Conservation (phyloP, 2,888 invertebrate genomes). For the Cantharis rustica region DNA sequence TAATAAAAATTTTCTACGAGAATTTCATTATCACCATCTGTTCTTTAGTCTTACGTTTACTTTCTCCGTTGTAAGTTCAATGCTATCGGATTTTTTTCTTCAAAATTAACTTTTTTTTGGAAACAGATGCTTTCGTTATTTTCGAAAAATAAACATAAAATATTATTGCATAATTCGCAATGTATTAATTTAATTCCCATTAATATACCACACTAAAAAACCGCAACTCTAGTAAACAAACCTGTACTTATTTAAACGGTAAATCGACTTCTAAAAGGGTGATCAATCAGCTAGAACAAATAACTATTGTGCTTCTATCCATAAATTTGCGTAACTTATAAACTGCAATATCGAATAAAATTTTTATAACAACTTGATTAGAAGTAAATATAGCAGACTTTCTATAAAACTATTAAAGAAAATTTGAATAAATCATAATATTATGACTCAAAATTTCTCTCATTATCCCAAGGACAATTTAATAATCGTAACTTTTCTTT, state of each 20-base stretch:
- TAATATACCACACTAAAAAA: not conserved
- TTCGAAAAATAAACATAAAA: too few species aligned
- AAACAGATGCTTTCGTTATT: too few species aligned
- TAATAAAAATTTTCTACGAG: not conserved
- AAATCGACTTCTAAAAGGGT: not conserved
- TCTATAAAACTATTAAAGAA: not conserved
- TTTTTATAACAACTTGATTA: not conserved
- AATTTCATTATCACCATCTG: not conserved
- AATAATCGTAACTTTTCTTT: conserved; percentile 14
- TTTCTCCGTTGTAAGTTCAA: not conserved
- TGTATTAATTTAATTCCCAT: not conserved
- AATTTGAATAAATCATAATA: not conserved
- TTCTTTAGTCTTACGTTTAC: not conserved
- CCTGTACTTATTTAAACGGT: not conserved
- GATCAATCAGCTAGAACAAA: not conserved
- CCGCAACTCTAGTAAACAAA: not conserved
- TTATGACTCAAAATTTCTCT: not conserved
- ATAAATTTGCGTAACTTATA: not conserved
- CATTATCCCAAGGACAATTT: not conserved
- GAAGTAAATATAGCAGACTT: not conserved
- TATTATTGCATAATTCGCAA: too few species aligned
- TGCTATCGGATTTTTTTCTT: not conserved
- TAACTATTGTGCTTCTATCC: not conserved
- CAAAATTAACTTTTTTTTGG: too few species aligned
- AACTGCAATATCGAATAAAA: not conserved